Evolutionary conservation across 2,113 vertebrate species (phyloP).

Genomic region (chimpanzee (Pan troglodytes)): DNA sequence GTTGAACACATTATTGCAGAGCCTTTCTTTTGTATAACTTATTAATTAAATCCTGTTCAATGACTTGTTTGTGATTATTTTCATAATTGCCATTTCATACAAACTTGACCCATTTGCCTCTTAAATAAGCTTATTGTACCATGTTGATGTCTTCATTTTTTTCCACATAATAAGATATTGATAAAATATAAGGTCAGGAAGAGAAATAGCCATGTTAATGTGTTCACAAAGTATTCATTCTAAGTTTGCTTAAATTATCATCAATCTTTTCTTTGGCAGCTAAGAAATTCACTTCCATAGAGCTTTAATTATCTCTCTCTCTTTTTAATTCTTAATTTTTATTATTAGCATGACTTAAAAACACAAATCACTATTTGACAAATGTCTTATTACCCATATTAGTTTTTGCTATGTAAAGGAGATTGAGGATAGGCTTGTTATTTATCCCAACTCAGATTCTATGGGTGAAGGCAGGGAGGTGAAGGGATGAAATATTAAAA

Average conservation of each 20-base stretch:
- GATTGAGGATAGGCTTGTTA: neutral
- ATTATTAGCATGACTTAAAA: conserved; percentile 19
- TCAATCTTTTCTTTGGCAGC: neutral
- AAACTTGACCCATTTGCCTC: conserved; percentile 42
- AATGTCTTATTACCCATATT: conserved; percentile 10
- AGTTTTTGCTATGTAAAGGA: neutral
- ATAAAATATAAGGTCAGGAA: conserved; percentile 49
- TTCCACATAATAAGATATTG: conserved; percentile 37
- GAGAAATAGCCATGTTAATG: neutral
- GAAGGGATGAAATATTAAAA: neutral
- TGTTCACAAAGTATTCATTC: conserved; percentile 19
- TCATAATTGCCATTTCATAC: conserved; percentile 45
- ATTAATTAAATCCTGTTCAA: conserved; percentile 62
- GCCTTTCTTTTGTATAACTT: conserved; percentile 3
- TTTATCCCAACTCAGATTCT: neutral
- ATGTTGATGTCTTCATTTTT: conserved; percentile 46
- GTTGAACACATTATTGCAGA: conserved; percentile 27
- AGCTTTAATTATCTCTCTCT: neutral
- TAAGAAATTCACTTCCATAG: neutral
- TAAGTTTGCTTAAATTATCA: neutral
- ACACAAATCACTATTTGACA: conserved; percentile 26
- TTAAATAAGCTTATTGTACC: conserved; percentile 39
- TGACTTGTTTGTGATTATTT: conserved; percentile 43
- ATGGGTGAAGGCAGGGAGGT: neutral
- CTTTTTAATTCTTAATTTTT: neutral